Percentiles rank a stretch among this genome's conserved stretches.
Conservation (phyloP, 2,113 vertebrate genomes). For the Peromyscus leucopus region DNA sequence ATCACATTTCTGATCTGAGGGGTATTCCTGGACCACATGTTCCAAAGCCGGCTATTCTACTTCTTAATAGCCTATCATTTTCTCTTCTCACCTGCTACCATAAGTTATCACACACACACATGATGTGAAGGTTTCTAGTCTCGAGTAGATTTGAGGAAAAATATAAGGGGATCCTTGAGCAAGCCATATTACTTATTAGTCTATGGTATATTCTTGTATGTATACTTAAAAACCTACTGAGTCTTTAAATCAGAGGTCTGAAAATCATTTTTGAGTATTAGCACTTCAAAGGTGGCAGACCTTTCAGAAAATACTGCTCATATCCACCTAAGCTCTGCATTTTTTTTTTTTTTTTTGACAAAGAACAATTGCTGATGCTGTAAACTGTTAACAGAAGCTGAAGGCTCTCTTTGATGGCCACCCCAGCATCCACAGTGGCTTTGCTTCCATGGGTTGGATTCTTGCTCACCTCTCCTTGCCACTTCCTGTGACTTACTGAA, state of each 20-base stretch:
- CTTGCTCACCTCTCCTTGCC: not conserved
- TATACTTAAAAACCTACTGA: not conserved
- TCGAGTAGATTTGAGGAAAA: not conserved
- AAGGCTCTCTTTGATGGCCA: not conserved
- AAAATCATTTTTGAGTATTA: conserved; percentile 16
- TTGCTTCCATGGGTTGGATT: not conserved
- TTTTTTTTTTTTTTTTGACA: not conserved
- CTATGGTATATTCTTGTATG: not conserved
- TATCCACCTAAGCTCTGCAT: not conserved
- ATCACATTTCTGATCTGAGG: not conserved
- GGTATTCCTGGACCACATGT: not conserved
- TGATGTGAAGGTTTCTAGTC: not conserved
- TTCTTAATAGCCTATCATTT: not conserved
- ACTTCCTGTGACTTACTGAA: not conserved
- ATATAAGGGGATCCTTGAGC: not conserved
- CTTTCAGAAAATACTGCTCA: not conserved
- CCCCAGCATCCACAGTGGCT: not conserved
- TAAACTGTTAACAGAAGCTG: not conserved
- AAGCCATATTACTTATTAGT: not conserved
- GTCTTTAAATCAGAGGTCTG: conserved; percentile 2
- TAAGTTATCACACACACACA: not conserved
- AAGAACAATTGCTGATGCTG: not conserved
- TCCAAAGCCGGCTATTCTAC: not conserved
- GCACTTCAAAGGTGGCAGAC: not conserved
- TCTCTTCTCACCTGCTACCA: not conserved